A percentile compares a stretch with the other conserved stretches of the same genome.
These are phyloP conservation scores for Cotesia glomerata DNA, from an alignment of 1,140 invertebrate genomes.

Conservation along the genomic window DNA sequence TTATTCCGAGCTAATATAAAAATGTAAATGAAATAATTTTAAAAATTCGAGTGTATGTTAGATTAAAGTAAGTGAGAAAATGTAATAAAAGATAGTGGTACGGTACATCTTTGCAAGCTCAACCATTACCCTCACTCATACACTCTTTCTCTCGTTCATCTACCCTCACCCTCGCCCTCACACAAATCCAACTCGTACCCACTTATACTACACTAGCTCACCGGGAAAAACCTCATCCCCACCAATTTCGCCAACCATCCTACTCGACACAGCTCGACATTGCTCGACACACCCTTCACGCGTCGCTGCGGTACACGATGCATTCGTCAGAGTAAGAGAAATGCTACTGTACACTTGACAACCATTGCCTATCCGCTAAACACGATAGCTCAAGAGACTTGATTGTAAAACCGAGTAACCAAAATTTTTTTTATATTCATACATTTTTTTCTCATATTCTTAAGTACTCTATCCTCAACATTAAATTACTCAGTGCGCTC, in stretches of 20 bases:
- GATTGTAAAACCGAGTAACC: not conserved
- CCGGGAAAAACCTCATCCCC: conserved; percentile 2
- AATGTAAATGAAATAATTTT: not conserved
- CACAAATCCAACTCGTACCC: no score
- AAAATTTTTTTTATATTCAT: not conserved
- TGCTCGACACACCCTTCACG: conserved; percentile 30
- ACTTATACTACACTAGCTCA: not conserved
- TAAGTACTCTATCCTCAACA: not conserved
- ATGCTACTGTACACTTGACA: conserved; percentile 12
- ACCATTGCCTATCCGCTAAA: not conserved
- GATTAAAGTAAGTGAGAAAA: not conserved
- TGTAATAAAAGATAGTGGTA: not conserved
- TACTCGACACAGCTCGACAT: no score
- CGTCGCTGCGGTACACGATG: conserved; percentile 10
- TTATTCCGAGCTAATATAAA: not conserved
- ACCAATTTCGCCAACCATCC: conserved; percentile 22
- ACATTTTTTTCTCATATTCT: not conserved
- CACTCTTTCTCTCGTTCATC: no score
- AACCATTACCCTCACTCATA: not conserved
- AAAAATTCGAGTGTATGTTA: not conserved
- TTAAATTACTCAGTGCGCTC: not conserved
- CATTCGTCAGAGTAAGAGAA: conserved; percentile 19
- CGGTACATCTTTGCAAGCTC: not conserved
- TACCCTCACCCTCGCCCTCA: no score
- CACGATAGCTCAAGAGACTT: not conserved